A percentile compares a stretch with the other conserved stretches of the same genome.
phyloP scores from a whole-genome alignment of 2,113 vertebrate genomes.

The Hydrolagus affinis region DNA sequence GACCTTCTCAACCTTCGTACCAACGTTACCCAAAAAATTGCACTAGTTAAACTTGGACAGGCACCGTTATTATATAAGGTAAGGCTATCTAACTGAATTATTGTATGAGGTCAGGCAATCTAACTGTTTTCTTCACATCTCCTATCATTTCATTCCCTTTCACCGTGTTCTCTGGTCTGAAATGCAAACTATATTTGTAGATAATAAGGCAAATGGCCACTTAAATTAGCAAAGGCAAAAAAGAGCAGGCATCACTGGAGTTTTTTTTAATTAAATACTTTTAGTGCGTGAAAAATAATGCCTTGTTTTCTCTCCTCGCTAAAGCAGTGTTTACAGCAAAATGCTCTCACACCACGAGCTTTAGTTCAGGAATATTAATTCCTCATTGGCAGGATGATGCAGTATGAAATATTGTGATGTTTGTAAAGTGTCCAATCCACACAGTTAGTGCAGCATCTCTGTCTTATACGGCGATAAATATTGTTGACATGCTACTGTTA shows the following conservation, averaged over 20 bases:
- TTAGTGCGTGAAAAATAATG: neutral
- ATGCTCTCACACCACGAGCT: neutral
- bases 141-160: too few species aligned
- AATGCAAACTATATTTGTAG: too few species aligned
- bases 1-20: conserved; percentile 62
- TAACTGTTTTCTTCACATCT: too few species aligned
- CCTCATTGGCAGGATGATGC: too few species aligned
- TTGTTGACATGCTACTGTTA: too few species aligned
- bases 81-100: conserved; percentile 36
- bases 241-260: neutral
- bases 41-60: conserved; percentile 79
- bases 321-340: neutral
- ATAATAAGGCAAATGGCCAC: neutral
- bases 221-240: neutral
- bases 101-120: too few species aligned
- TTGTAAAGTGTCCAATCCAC: neutral
- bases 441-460: neutral
- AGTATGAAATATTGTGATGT: neutral
- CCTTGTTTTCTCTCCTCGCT: neutral
- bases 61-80: conserved; percentile 84
- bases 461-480: neutral
- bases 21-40: conserved; percentile 73
- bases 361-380: neutral
- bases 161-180: too few species aligned
- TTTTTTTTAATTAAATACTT: neutral